Base-by-base conservation (phyloP, 2,888 invertebrate genomes). In the Saturnia japonica region DNA sequence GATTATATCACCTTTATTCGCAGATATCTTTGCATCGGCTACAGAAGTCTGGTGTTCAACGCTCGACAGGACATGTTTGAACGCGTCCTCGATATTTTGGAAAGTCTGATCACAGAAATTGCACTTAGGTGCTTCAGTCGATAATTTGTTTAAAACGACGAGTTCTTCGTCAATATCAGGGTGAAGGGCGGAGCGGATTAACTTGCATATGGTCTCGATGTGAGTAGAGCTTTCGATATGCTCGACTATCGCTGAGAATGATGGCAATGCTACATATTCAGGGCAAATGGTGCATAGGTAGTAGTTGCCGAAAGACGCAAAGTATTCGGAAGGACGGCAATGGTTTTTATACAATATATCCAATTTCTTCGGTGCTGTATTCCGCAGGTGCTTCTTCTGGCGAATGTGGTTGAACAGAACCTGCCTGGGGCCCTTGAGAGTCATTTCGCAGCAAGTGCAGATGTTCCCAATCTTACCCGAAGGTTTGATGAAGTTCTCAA, bases 351-450 rank as follows among this genome's bases (percentile, higher is more conserved):
- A 94, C 0, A 94, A 78, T 79, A 91, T 75, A 0, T 86, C 76
- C 0, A 94, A 80, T 70, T 94, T 94, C 8, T 86, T 79, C 7
- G 94, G 94, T 0, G 94, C 94, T 0, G 93, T 91, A 78, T 94
- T 93, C 8, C 94, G 80, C 67, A 94, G 75, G 79, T 94, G 94
- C 76, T 94, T 94, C 79, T 94, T 94, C 79, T 94, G 94, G 0
- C 94, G 90, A 7, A 93, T 91, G 68, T 94, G 94, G 68, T 93
- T 94, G 80, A 94, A 94, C 1, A 94, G 77, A 34, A 94, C 91
- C 76, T 94, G 94, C 7, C 94, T 79, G 0, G 93, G 93, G 1
- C 94, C 94, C 69, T 94, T 94, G 66, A 94, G 69, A 0, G 89
- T 91, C 90, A 93, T 91, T 25, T 93, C 94, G 69, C 94, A 94